Evolutionary conservation across 2,888 invertebrate species (phyloP), one percentile per base, ranked within the genome.

Genomic region (Rhodophaea formosa): DNA sequence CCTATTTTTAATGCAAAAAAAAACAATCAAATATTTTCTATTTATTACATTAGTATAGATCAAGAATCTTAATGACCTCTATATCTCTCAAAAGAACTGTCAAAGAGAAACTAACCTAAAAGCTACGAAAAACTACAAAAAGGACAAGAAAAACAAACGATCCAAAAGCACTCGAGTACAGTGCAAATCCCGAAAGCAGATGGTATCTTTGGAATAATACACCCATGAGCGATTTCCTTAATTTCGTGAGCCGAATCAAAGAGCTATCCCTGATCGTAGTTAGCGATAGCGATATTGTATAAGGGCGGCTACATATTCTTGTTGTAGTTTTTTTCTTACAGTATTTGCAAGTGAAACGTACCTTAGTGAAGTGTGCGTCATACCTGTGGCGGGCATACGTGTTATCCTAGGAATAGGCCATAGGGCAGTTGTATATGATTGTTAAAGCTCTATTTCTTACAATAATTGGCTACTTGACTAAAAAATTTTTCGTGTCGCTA

Each of bases 211-310:
- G 80, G 88, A 87, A 87, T 90, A 88, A 91, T 91, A 91, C 86
- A 85, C 86, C 86, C 88, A 89, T 91, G 88, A 91, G 88, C 90
- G 88, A 88, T 90, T 90, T 87, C 87, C 89, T 91, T 91, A 91
- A 91, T 91, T 91, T 88, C 86, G 89, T 87, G 88, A 84, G 84
- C 71, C 82, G 84, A 88, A 89, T 89, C 86, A 82, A 79, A 82
- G 85, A 87, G 88, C 88, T 90, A 85, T 83, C 86, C 89, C 84
- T 71, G 90, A 91, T 91, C 82, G 86, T 82, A 83, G 87, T 85
- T 85, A 84, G 81, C 72, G 90, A 91, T 91, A 89, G 82, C 84
- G 82, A 83, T 87, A 70, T 62, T 65, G 62, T 47, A 65, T 68
- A 74, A 72, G 52, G 62, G 10, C 29, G 7, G 0, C n/a, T 16